These are phyloP conservation scores for Yponomeuta malinellus DNA, from an alignment of 2,888 invertebrate species.

Conservation along the genomic window DNA sequence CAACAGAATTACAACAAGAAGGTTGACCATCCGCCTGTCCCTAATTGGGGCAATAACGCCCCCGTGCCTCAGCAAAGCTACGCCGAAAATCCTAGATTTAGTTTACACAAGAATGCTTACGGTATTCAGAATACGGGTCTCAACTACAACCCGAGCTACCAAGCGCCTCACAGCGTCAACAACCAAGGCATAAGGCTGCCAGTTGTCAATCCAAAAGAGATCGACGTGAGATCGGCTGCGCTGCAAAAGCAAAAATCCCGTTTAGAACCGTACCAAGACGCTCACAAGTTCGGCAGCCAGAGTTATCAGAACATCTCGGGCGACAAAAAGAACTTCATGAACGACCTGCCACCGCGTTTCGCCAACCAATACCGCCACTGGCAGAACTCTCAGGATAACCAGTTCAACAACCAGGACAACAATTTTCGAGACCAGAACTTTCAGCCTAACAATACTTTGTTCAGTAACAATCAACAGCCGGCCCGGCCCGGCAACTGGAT, in stretches of 20 bases:
- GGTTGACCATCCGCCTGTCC: conserved; percentile 32
- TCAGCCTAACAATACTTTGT: conserved; percentile 27
- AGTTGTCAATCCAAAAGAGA: conserved; percentile 70
- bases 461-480: conserved; percentile 20
- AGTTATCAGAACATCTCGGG: conserved; percentile 51
- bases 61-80: conserved; percentile 26
- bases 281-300: conserved; percentile 49
- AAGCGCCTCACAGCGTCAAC: conserved; percentile 26
- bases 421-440: conserved; percentile 57
- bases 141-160: conserved; percentile 42
- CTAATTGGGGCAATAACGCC: conserved; percentile 31
- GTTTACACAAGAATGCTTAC: conserved; percentile 45
- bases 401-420: conserved; percentile 43
- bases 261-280: conserved; percentile 55
- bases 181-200: conserved; percentile 55
- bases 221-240: conserved; percentile 67
- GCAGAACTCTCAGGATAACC: conserved; percentile 56
- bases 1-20: conserved; percentile 37
- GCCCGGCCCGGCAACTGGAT: conserved; percentile 34
- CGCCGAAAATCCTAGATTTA: conserved; percentile 39
- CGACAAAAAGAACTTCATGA: conserved; percentile 64
- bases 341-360: conserved; percentile 63
- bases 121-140: conserved; percentile 47
- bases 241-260: conserved; percentile 65
- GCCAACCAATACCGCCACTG: conserved; percentile 67